phyloP scores from a whole-genome alignment of 92 coral and sea anemone genomes.

The Heliopora coerulea region DNA sequence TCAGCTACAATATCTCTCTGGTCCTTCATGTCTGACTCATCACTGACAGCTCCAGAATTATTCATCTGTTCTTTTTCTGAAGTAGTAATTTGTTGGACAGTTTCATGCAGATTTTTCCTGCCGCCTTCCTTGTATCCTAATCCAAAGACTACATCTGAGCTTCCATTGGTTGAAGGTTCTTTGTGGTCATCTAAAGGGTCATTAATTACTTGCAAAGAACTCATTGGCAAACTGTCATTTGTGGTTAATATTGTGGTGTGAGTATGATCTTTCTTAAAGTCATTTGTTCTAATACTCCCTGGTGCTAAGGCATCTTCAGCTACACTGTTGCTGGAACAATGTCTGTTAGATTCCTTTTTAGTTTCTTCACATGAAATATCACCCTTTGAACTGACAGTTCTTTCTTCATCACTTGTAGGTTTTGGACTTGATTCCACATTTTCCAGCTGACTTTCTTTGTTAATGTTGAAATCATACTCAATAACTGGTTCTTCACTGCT shows the following conservation, averaged over 20 bases:
- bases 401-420: background rate
- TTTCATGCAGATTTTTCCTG: too few species aligned
- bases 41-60: conserved; percentile 36
- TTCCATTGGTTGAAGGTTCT: conserved; percentile 18
- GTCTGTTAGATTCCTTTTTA: background rate
- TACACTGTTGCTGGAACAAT: too few species aligned
- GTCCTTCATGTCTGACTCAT: conserved; percentile 30
- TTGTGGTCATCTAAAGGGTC: background rate
- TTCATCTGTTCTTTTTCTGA: conserved; percentile 2
- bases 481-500: background rate
- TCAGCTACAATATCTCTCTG: conserved; percentile 24
- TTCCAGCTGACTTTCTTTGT: background rate
- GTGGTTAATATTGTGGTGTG: background rate
- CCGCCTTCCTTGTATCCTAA: background rate
- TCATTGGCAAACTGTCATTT: background rate
- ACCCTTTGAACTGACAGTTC: too few species aligned
- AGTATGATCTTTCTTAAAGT: background rate
- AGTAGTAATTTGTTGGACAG: background rate
- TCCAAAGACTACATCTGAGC: conserved; percentile 34
- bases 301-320: too few species aligned
- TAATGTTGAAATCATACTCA: background rate
- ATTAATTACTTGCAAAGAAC: background rate
- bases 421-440: background rate
- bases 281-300: background rate
- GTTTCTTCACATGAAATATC: background rate